Evolutionary conservation across 2,797 vertebrate species (phyloP).

Genomic region (Neosalanx taihuensis): DNA sequence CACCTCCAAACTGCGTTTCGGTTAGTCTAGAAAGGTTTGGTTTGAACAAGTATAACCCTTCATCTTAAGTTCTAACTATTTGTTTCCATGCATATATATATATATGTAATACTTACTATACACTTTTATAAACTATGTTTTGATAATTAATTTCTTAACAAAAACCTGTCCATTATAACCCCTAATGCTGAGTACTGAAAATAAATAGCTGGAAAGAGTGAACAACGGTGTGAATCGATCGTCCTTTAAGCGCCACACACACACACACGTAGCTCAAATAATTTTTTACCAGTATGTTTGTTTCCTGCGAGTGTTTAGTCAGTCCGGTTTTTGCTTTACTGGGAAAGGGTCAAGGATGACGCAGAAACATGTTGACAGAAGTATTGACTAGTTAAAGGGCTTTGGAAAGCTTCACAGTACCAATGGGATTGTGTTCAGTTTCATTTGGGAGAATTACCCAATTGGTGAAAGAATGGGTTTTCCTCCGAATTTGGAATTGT

Average conservation of each 20-base stretch:
- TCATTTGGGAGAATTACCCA: too few relatives aligned
- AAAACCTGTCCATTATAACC: constrained; percentile 79
- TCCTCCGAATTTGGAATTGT: too few relatives aligned
- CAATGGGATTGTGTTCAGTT: too few relatives aligned
- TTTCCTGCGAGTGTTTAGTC: not conserved
- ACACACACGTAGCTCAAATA: not conserved
- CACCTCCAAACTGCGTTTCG: constrained; percentile 56
- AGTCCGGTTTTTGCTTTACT: not conserved
- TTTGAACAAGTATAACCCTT: constrained; percentile 53
- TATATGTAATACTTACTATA: constrained; percentile 76
- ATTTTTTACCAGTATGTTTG: not conserved
- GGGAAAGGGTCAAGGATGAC: not conserved
- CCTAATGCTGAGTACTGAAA: constrained; percentile 77
- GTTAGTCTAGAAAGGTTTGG: constrained; percentile 46
- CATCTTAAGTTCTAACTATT: constrained; percentile 50
- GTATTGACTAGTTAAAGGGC: not conserved
- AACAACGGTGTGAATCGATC: constrained; percentile 38
- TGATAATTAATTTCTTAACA: constrained; percentile 82
- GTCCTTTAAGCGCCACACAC: not conserved
- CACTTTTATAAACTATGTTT: constrained; percentile 82
- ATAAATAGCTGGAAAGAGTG: constrained; percentile 71
- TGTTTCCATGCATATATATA: constrained; percentile 57
- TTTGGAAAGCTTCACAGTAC: too few relatives aligned
- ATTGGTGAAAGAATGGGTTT: too few relatives aligned
- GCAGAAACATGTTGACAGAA: not conserved